A percentile compares a stretch with the other conserved stretches of the same genome.
phyloP scores from a whole-genome alignment of 2,113 vertebrate species.

The Eptatretus burgeri region DNA sequence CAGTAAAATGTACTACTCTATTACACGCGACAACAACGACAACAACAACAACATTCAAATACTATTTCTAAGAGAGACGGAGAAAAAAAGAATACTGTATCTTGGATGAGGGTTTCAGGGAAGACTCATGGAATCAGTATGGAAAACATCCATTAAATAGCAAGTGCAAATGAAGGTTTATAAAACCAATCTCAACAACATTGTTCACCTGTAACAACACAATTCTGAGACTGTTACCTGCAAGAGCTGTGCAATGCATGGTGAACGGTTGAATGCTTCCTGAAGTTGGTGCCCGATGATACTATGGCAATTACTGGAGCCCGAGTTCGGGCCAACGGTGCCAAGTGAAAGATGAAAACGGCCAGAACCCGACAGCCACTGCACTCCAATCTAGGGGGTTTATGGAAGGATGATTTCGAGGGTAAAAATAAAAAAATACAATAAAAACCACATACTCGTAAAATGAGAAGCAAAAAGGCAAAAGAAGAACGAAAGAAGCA shows the following conservation, averaged over 20 bases:
- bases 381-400: slow-evolving; percentile 51
- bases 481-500: not conserved
- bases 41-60: too few relatives aligned
- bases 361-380: slow-evolving; percentile 66
- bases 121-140: too few relatives aligned
- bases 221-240: slow-evolving; percentile 23
- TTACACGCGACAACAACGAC: too few relatives aligned
- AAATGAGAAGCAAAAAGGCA: slow-evolving; percentile 4
- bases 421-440: not conserved
- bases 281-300: slow-evolving; percentile 96
- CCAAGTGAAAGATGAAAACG: slow-evolving; percentile 80
- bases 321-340: slow-evolving; percentile 86
- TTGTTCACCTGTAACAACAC: too few relatives aligned
- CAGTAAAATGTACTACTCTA: too few relatives aligned
- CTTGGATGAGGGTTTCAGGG: too few relatives aligned
- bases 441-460: not conserved
- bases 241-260: slow-evolving; percentile 67
- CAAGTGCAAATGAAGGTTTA: too few relatives aligned
- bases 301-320: slow-evolving; percentile 97
- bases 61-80: too few relatives aligned
- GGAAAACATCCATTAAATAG: too few relatives aligned
- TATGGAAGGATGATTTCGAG: not conserved
- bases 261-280: slow-evolving; percentile 94
- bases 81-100: too few relatives aligned
- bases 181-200: too few relatives aligned